Evolutionary conservation across 2,888 invertebrate genomes (phyloP).

Genomic region (Leucoptera coffeella): DNA sequence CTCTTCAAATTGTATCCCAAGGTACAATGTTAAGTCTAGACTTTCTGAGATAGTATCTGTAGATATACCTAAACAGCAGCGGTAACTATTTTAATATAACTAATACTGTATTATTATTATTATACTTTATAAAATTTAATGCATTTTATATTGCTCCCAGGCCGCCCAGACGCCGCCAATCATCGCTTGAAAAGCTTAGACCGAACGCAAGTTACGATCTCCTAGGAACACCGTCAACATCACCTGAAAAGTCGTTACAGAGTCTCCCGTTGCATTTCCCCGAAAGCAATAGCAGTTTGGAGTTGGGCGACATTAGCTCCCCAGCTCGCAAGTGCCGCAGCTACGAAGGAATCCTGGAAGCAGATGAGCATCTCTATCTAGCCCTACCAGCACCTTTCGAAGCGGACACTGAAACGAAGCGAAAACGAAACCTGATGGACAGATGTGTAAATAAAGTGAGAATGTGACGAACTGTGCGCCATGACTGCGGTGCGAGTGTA

Average conservation of each 20-base stretch:
- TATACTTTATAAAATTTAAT: too few species aligned
- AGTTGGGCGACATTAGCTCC: constrained; percentile 22
- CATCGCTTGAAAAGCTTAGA: constrained; percentile 18
- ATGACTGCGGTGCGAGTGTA: constrained; percentile 25
- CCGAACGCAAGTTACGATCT: too few species aligned
- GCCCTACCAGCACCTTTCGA: constrained; percentile 54
- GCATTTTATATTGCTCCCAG: constrained; percentile 17
- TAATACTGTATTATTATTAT: too few species aligned
- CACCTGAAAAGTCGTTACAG: constrained; percentile 35
- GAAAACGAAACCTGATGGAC: constrained; percentile 79
- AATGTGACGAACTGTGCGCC: constrained; percentile 59
- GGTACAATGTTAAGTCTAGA: too few species aligned
- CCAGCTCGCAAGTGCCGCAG: constrained; percentile 48
- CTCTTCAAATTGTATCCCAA: too few species aligned
- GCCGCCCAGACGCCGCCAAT: constrained; percentile 39
- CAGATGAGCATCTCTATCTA: constrained; percentile 44
- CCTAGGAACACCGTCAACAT: constrained; percentile 24
- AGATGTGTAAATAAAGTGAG: constrained; percentile 78
- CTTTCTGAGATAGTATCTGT: too few species aligned
- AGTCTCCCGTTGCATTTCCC: constrained; percentile 37
- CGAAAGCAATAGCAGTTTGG: constrained; percentile 31
- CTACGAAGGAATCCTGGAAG: constrained; percentile 57
- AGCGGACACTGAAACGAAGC: constrained; percentile 55
- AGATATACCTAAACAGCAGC: too few species aligned
- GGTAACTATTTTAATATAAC: too few species aligned